Conservation (phyloP, 53 echinoderm and acorn worm species). For the Patiria pectinifera region DNA sequence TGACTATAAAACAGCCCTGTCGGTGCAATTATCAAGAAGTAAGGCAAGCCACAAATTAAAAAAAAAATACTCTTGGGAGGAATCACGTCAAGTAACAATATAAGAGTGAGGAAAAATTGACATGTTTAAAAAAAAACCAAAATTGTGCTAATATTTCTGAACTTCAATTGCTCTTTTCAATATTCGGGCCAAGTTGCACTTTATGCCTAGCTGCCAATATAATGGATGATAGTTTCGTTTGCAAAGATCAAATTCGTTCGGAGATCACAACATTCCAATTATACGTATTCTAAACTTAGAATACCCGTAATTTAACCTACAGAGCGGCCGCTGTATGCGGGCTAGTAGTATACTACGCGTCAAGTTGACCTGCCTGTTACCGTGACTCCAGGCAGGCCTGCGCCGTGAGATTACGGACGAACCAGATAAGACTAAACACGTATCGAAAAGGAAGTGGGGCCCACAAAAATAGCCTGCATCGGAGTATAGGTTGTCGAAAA, state of each 20-base stretch:
- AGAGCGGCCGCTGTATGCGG: not conserved
- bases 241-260: not conserved
- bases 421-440: not conserved
- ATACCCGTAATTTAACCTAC: not conserved
- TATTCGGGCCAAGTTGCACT: too few species aligned
- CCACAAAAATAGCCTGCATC: not conserved
- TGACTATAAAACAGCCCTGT: too few species aligned
- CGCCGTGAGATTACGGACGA: not conserved
- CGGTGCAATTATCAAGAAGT: too few species aligned
- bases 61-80: too few species aligned
- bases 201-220: too few species aligned
- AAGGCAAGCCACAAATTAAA: too few species aligned
- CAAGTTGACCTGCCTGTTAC: not conserved
- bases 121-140: too few species aligned
- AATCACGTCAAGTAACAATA: too few species aligned
- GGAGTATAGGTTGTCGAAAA: constrained; percentile 30
- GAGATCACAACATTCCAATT: not conserved
- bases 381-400: not conserved
- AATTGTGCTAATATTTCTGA: too few species aligned
- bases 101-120: too few species aligned
- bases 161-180: too few species aligned
- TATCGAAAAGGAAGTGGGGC: constrained; percentile 34
- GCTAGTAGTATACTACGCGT: not conserved
- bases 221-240: too few species aligned
- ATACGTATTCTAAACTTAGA: not conserved